Percentiles rank a stretch among this genome's conserved stretches.
Evolutionary conservation across 2,797 vertebrate species (phyloP).

Genomic region (Tokudaia tokunoshimensis): DNA sequence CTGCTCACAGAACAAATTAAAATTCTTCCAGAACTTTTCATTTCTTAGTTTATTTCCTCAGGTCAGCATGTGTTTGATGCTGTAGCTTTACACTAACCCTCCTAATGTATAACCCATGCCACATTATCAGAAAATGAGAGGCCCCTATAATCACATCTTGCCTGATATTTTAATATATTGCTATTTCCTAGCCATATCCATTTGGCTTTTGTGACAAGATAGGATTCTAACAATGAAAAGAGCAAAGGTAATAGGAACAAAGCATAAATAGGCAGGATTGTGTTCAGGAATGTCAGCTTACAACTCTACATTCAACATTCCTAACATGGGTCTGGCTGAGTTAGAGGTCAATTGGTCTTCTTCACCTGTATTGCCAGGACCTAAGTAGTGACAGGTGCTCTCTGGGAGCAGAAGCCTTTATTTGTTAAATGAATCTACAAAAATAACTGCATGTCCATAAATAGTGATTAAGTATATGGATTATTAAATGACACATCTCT

Average conservation of each 20-base stretch:
- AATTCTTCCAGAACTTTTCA: neutral
- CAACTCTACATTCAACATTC: neutral
- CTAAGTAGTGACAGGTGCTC: neutral
- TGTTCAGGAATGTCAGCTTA: neutral
- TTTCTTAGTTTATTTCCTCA: neutral
- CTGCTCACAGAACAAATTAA: neutral
- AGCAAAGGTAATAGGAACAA: neutral
- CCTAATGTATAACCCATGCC: neutral
- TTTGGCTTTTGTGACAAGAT: neutral
- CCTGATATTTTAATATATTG: neutral
- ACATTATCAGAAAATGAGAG: conserved; percentile 11
- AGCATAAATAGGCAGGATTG: neutral
- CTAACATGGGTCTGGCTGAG: neutral
- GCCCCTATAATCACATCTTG: neutral
- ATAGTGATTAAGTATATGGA: neutral
- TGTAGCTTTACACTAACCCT: neutral
- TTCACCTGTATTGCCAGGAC: neutral
- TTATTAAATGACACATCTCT: neutral
- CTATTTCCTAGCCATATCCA: neutral
- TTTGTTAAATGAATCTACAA: conserved; percentile 30
- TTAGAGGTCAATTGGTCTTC: neutral
- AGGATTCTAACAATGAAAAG: conserved; percentile 18
- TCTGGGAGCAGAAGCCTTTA: neutral
- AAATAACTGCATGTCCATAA: neutral
- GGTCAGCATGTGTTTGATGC: neutral